A percentile compares a stretch with the other conserved stretches of the same genome.
Conservation (phyloP, 2,888 invertebrate genomes). For the Sipha maydis region DNA sequence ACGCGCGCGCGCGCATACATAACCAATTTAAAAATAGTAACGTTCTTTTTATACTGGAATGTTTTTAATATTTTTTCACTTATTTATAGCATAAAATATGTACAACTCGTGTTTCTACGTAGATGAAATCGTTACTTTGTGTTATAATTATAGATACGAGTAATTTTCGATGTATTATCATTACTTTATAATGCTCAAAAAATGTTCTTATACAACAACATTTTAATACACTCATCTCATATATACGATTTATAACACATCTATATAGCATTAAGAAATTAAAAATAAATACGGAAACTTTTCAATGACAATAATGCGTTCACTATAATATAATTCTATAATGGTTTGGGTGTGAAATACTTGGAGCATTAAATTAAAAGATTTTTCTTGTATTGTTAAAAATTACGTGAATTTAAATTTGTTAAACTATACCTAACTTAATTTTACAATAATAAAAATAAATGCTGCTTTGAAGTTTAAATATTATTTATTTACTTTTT, state of each 20-base stretch:
- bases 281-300: constrained; percentile 34
- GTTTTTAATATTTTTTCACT: not conserved
- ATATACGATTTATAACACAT: not conserved
- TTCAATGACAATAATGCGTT: constrained; percentile 27
- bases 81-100: not conserved
- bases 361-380: constrained; percentile 38
- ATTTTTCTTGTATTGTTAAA: constrained; percentile 25
- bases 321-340: constrained; percentile 7
- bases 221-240: not conserved
- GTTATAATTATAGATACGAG: too few species aligned
- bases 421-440: not conserved
- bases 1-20: not conserved
- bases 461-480: not conserved
- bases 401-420: not conserved
- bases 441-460: constrained; percentile 13
- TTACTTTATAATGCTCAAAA: not conserved
- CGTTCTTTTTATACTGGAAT: not conserved
- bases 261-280: constrained; percentile 38
- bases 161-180: not conserved
- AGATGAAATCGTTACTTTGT: not conserved
- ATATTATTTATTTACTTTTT: not conserved
- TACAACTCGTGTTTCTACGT: not conserved
- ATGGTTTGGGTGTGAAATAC: constrained; percentile 39
- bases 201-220: not conserved
- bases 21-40: not conserved